Percentiles rank a stretch among this genome's conserved stretches.
Evolutionary conservation across 2,113 vertebrate species (phyloP).

Genomic region (Athene noctua): DNA sequence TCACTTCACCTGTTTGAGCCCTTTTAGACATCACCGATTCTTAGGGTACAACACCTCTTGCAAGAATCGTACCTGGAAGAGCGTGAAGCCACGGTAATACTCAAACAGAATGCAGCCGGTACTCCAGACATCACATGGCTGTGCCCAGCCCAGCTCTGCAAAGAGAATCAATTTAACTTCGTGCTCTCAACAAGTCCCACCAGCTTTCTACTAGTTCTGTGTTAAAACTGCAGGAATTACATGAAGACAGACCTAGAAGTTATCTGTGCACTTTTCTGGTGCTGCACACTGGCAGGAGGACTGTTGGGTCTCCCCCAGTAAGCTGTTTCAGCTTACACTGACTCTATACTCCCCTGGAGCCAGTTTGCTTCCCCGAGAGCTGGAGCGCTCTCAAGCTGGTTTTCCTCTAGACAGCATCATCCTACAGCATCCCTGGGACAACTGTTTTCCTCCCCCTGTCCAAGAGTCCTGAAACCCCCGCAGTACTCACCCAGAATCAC

Average conservation of each 20-base stretch:
- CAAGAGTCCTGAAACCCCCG: rapidly evolving
- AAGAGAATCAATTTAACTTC: background rate
- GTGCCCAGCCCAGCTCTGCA: constrained; percentile 82
- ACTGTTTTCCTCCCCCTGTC: background rate
- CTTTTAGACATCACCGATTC: rapidly evolving
- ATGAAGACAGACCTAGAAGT: background rate
- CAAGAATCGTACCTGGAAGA: constrained; percentile 71
- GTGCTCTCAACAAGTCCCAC: background rate
- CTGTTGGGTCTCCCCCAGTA: background rate
- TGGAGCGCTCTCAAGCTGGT: background rate
- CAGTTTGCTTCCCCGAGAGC: background rate
- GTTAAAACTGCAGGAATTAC: background rate
- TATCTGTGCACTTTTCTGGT: rapidly evolving
- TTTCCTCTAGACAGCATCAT: background rate
- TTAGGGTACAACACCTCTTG: no score
- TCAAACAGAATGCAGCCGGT: constrained; percentile 81
- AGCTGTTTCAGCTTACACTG: background rate
- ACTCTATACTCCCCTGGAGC: background rate
- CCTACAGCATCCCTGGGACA: background rate
- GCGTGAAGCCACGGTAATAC: constrained; percentile 81
- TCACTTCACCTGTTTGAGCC: background rate
- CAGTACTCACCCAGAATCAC: constrained; percentile 78
- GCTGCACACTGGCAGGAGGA: background rate
- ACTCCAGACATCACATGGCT: constrained; percentile 82
- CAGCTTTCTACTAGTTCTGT: background rate